A percentile compares a stretch with the other conserved stretches of the same genome.
phyloP scores from a whole-genome alignment of 2,888 invertebrate genomes.

The Syrphus vitripennis region DNA sequence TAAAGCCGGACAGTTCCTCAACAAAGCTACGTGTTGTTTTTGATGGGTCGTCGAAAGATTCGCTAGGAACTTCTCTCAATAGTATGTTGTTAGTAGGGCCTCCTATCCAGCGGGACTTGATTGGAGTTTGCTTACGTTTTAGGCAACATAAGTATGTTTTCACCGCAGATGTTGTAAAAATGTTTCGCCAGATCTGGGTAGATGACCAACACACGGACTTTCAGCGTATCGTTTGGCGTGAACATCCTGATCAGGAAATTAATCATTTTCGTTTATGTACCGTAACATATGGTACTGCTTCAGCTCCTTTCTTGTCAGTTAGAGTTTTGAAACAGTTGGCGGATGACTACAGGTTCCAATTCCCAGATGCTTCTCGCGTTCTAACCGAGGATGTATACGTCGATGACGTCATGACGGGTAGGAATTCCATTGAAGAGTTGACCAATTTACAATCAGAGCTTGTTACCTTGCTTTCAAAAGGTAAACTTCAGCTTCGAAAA shows the following conservation, averaged over 20 bases:
- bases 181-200: not conserved
- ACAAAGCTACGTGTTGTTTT: no score
- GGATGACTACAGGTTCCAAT: not conserved
- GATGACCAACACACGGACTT: not conserved
- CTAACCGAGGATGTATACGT: no score
- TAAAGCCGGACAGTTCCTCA: no score
- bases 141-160: no score
- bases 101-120: no score
- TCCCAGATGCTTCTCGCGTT: not conserved
- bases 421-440: not conserved
- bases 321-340: conserved; percentile 6
- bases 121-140: no score
- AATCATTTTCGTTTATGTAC: conserved; percentile 1
- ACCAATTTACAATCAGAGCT: not conserved
- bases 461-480: not conserved
- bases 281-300: conserved; percentile 4
- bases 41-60: no score
- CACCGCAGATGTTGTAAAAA: not conserved
- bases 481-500: conserved; percentile 9
- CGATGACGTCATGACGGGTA: conserved; percentile 9
- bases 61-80: no score
- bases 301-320: conserved; percentile 18
- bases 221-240: not conserved
- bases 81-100: no score
- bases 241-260: conserved; percentile 12